A percentile compares a stretch with the other conserved stretches of the same genome.
phyloP scores from a whole-genome alignment of 2,113 vertebrate genomes.

The Archilochus colubris region DNA sequence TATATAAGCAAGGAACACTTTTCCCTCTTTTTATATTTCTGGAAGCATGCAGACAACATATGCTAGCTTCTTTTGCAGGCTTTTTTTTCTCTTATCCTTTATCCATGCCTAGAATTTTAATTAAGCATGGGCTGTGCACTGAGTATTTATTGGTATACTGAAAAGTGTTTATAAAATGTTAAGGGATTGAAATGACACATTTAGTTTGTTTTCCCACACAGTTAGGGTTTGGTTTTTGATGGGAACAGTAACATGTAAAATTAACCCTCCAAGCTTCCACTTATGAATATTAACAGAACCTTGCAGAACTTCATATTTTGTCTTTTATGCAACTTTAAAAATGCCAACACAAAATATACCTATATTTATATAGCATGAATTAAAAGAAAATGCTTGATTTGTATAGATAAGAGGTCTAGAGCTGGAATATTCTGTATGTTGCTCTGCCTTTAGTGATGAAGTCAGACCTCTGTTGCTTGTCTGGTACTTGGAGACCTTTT shows the following conservation, averaged over 20 bases:
- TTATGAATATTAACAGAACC: neutral
- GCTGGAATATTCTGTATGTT: fast-evolving
- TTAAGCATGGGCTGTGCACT: conserved; percentile 43
- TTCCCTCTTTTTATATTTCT: neutral
- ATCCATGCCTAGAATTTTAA: neutral
- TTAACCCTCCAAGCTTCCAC: neutral
- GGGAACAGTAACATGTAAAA: neutral
- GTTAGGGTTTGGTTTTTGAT: neutral
- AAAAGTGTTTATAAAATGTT: neutral
- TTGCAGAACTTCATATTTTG: neutral
- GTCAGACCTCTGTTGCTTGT: neutral
- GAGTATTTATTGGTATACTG: neutral
- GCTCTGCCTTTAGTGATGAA: neutral
- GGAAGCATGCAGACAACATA: neutral
- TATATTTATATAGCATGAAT: conserved; percentile 36
- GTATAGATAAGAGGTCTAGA: neutral
- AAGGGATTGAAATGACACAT: neutral
- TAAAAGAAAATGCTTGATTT: neutral
- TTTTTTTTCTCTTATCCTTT: neutral
- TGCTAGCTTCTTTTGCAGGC: neutral
- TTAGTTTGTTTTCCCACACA: neutral
- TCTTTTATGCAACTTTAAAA: neutral
- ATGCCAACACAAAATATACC: neutral
- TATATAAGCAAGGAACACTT: neutral
- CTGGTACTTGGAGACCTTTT: neutral